phyloP scores from a whole-genome alignment of 2,113 vertebrate species.

The Thalassoma bifasciatum region DNA sequence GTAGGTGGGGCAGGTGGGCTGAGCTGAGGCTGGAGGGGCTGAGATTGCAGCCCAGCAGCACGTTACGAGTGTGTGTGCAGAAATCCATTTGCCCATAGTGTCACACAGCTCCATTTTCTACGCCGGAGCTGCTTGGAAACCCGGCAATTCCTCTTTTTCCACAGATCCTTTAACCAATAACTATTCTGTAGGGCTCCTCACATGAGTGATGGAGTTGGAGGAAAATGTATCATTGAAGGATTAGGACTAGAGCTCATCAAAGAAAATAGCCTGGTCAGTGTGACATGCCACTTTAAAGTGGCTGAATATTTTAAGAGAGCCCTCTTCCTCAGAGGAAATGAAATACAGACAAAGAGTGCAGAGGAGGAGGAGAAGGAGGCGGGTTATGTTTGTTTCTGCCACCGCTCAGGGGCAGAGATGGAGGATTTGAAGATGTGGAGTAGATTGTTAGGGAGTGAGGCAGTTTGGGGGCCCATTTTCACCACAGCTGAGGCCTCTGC shows the following conservation, averaged over 20 bases:
- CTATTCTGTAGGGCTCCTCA: constrained; percentile 62
- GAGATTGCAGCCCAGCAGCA: constrained; percentile 63
- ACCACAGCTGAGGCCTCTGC: constrained; percentile 74
- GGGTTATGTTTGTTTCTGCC: constrained; percentile 76
- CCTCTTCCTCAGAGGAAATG: constrained; percentile 77
- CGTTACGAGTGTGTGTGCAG: constrained; percentile 57
- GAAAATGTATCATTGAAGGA: constrained; percentile 72
- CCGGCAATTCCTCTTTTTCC: constrained; percentile 33
- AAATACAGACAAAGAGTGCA: constrained; percentile 71
- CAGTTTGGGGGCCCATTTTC: constrained; percentile 70
- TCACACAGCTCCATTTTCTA: constrained; percentile 63
- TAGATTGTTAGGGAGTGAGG: constrained; percentile 74
- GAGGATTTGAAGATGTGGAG: constrained; percentile 77
- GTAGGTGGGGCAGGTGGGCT: constrained; percentile 62
- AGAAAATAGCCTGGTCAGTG: constrained; percentile 73
- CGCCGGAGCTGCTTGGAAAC: constrained; percentile 52
- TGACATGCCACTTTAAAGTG: constrained; percentile 70
- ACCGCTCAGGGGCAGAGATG: constrained; percentile 77
- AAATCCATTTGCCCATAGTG: constrained; percentile 73
- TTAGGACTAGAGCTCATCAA: constrained; percentile 74
- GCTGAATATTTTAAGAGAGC: constrained; percentile 75
- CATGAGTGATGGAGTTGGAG: constrained; percentile 52
- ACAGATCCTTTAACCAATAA: constrained; percentile 62
- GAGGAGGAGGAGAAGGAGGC: constrained; percentile 71
- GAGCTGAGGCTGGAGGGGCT: constrained; percentile 47